Conservation (phyloP, 23 tunicate species). For the Ciona savignyi region DNA sequence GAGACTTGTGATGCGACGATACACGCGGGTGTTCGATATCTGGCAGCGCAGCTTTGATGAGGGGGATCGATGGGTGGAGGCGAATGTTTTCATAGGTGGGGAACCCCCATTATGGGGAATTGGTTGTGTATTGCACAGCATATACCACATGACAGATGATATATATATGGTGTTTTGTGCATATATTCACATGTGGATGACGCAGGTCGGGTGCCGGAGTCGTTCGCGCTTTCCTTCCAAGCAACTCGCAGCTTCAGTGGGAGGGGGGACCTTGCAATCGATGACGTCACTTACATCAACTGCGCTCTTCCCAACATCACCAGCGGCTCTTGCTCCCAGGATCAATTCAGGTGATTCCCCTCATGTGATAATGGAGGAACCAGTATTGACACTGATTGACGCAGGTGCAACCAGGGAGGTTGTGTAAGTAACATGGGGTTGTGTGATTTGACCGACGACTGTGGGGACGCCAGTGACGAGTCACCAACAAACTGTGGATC, state of each 20-base stretch:
- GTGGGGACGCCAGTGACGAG: slow-evolving; percentile 85
- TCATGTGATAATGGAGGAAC: no score
- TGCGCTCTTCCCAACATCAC: slow-evolving; percentile 56
- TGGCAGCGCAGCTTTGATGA: slow-evolving; percentile 70
- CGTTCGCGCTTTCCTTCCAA: slow-evolving; percentile 49
- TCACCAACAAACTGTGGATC: slow-evolving; percentile 11
- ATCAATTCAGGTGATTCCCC: slow-evolving; percentile 24
- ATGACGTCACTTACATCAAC: slow-evolving; percentile 43
- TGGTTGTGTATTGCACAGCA: not conserved
- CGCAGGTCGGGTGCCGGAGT: slow-evolving; percentile 47
- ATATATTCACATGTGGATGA: no score
- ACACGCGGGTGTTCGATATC: slow-evolving; percentile 23
- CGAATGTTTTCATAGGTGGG: slow-evolving; percentile 68
- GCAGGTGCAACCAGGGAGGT: slow-evolving; percentile 67
- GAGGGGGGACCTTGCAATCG: slow-evolving; percentile 72
- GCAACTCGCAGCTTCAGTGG: slow-evolving; percentile 71
- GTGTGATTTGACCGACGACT: slow-evolving; percentile 76
- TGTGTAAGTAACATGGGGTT: slow-evolving; percentile 20
- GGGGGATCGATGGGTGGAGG: slow-evolving; percentile 59
- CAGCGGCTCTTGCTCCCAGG: slow-evolving; percentile 21
- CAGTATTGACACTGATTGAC: no score
- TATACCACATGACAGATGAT: not conserved
- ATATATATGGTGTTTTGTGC: no score
- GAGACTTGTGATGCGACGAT: slow-evolving; percentile 28
- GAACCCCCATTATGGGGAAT: not conserved